Base-by-base conservation (phyloP, 1,140 invertebrate genomes). In the Laupala kohalensis region DNA sequence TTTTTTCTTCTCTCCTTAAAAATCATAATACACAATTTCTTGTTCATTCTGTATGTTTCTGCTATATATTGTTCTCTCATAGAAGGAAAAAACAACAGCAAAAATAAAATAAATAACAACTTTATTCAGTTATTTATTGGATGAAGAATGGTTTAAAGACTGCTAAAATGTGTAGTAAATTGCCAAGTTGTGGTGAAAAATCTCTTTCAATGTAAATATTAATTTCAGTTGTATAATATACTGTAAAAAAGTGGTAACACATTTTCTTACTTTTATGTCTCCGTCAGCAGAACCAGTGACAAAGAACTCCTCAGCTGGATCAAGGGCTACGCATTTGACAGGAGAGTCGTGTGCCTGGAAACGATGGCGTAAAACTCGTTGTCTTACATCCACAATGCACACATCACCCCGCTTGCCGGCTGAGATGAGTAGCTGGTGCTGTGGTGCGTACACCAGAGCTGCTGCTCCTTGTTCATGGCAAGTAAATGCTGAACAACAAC, bases 221-320 rank as follows among this genome's bases (percentile, higher is more conserved):
- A n/a, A n/a, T n/a, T n/a, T n/a, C n/a, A n/a, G n/a, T n/a, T n/a
- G n/a, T n/a, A n/a, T n/a, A n/a, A n/a, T 37, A 37, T 37, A 15
- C 15, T 6, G 15, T 53, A 53, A 53, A 9, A 13, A 53, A 53
- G 19, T 2, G 4, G 37, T 69, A 53, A 29, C 19, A 19, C 28
- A 28, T 19, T 0, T 24, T 24, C 64, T 67, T 81, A 97, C 96
- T 89, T 99, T 99, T 74, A 99, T 97, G 82, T 99, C 96, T 25
- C 97, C 97, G 82, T 99, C 97, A n/a, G 95, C 93, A 62, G 96
- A 94, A 37, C 97, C 97, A 70, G 96, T 96, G 9, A 95, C 95
- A 81, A 98, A 98, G 81, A 93, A 94, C 81, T 99, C 96, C 83
- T 99, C 95, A 69, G 91, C 88, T 0, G 94, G 93, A 84, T 99